These are phyloP conservation scores for Euclidia mi DNA, from an alignment of 2,888 invertebrate species.

Conservation along the genomic window DNA sequence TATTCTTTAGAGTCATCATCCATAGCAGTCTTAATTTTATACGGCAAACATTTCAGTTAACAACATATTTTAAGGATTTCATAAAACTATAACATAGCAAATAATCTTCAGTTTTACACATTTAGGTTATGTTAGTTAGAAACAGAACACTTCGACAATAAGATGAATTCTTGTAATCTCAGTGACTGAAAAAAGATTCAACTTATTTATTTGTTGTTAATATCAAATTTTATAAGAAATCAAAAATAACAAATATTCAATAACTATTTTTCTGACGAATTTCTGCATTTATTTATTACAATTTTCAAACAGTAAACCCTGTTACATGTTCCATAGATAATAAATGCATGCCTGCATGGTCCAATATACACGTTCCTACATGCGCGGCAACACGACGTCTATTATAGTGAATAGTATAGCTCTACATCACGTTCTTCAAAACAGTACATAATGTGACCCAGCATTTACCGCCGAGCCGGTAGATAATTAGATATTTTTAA, in stretches of 20 bases:
- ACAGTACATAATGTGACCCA: no score
- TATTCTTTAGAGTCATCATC: conserved; percentile 89
- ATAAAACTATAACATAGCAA: conserved; percentile 36
- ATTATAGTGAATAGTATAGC: no score
- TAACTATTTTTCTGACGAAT: conserved; percentile 42
- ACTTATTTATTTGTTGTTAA: conserved; percentile 33
- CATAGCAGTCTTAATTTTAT: conserved; percentile 81
- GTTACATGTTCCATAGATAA: conserved; percentile 21
- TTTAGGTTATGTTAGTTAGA: conserved; percentile 75
- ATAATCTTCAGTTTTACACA: conserved; percentile 58
- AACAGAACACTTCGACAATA: conserved; percentile 56
- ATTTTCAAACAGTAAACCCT: conserved; percentile 54
- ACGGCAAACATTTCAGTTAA: conserved; percentile 65
- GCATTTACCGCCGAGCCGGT: no score
- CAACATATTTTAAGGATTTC: conserved; percentile 55
- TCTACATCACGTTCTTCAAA: no score
- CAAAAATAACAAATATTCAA: conserved; percentile 44
- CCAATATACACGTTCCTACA: no score
- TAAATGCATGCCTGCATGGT: background rate
- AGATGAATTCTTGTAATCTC: conserved; percentile 34
- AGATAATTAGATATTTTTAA: no score
- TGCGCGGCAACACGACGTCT: no score
- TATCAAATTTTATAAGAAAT: conserved; percentile 39
- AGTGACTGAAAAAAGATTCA: conserved; percentile 45
- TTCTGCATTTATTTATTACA: conserved; percentile 47